Evolutionary conservation across 2,888 invertebrate genomes (phyloP), one percentile per base, ranked within the genome.

Genomic region (Nesidiocoris tenuis): DNA sequence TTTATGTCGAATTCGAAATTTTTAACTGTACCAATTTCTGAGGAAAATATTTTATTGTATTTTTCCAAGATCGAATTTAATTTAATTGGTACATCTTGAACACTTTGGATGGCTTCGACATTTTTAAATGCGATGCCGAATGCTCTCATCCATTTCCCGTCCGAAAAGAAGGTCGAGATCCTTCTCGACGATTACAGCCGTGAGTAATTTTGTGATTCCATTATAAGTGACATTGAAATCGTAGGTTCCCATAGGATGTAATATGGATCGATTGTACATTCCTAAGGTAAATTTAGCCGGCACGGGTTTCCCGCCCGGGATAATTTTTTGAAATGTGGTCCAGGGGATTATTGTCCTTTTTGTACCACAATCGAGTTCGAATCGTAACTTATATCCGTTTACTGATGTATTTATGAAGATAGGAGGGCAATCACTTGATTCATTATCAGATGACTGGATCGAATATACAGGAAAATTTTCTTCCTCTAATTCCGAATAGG

Each of bases 131-230:
- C 12, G 19, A 66, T 66, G 55, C 21, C 54, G 9, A 66, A 39
- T n/a, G 66, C 66, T 12, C 19, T 39, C 66, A 66, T 66, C 66
- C 66, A 66, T 18, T n/a, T 24, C 66, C 7, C 66, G 39, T 54
- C 66, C 66, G 17, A 66, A 54, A 18, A 66, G 18, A n/a, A 66
- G 54, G 12, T 24, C 25, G 19, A 25, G 39, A 39, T 66, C 39
- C 23, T 25, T 54, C 17, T 66, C 7, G 1, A 66, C 66, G 5
- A 66, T 39, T 54, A 66, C n/a, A n/a, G 66, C 66, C 19, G 25
- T 39, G 9, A 66, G 19, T 1, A 12, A 7, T 21, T n/a, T 54
- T 25, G 24, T 39, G 18, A n/a, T 19, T 9, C 55, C 18, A 56
- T 56, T 68, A 17, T 68, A 56, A 3, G 18, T 56, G n/a, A 65